Evolutionary conservation across 2,888 invertebrate species (phyloP).

Genomic region (Agrotis segetum): DNA sequence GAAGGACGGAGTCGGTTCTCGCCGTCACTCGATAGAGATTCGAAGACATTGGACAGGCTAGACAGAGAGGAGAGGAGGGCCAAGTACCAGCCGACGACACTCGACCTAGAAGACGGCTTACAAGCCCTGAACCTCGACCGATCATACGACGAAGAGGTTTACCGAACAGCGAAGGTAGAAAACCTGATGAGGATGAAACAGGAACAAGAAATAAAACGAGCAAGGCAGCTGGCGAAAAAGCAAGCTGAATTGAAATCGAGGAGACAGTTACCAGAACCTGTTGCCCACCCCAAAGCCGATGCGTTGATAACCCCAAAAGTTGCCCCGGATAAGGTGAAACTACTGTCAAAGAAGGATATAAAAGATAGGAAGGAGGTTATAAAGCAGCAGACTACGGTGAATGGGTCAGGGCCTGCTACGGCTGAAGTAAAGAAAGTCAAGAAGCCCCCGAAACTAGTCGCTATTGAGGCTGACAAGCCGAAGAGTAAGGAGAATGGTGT

Average conservation of each 20-base stretch:
- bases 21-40: conserved; percentile 86
- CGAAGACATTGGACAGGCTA: conserved; percentile 85
- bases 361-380: conserved; percentile 84
- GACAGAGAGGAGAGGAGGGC: conserved; percentile 84
- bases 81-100: conserved; percentile 88
- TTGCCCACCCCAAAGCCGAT: conserved; percentile 82
- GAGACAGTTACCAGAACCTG: conserved; percentile 80
- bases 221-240: conserved; percentile 79
- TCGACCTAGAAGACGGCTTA: conserved; percentile 91
- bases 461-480: conserved; percentile 78
- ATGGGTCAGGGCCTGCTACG: conserved; percentile 72
- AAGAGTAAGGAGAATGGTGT: conserved; percentile 82
- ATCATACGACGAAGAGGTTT: conserved; percentile 83
- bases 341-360: conserved; percentile 83
- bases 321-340: conserved; percentile 85
- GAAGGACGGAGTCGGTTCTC: conserved; percentile 93
- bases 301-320: conserved; percentile 80
- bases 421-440: conserved; percentile 82
- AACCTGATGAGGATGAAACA: conserved; percentile 85
- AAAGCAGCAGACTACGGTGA: conserved; percentile 82
- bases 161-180: conserved; percentile 89
- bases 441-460: conserved; percentile 78
- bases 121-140: conserved; percentile 89
- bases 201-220: conserved; percentile 83
- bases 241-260: conserved; percentile 77